phyloP scores from a whole-genome alignment of 2,888 invertebrate species.

The Sphaeridia pumilis region DNA sequence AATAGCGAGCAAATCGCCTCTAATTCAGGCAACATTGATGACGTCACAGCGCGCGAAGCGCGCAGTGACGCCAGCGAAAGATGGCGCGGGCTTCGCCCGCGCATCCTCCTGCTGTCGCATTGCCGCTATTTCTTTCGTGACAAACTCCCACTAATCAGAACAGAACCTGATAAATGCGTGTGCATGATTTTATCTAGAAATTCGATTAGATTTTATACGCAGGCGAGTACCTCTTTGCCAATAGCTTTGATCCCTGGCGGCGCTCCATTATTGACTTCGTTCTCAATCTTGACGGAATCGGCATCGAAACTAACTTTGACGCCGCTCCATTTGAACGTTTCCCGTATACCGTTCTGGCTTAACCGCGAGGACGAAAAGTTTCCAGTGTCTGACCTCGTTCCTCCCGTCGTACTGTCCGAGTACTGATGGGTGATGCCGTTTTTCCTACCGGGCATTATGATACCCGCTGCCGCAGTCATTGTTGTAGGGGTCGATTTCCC shows the following conservation, averaged over 20 bases:
- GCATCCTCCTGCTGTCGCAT: no score
- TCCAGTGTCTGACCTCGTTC: constrained; percentile 15
- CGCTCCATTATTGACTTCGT: constrained; percentile 35
- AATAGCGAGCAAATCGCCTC: no score
- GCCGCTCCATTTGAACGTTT: constrained; percentile 36
- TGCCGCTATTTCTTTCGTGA: no score
- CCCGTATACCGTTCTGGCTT: constrained; percentile 17
- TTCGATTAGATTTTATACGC: no score
- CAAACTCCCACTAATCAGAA: no score
- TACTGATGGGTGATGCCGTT: constrained; percentile 17
- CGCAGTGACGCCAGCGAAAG: no score
- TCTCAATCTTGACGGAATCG: constrained; percentile 36
- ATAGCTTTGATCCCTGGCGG: constrained; percentile 34
- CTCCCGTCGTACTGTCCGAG: constrained; percentile 22
- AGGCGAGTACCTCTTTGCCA: constrained; percentile 34
- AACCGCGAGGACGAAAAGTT: background rate
- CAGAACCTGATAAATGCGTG: no score
- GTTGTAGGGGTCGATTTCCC: constrained; percentile 13
- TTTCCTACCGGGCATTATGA: background rate
- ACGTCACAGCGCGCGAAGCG: no score
- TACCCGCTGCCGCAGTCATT: background rate
- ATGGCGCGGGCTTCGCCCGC: no score
- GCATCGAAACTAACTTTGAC: constrained; percentile 36
- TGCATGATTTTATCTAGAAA: no score
- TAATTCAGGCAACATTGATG: no score